Percentiles rank a stretch among this genome's conserved stretches.
Conservation (phyloP, 1,140 invertebrate genomes). For the Eufriesea mexicana region DNA sequence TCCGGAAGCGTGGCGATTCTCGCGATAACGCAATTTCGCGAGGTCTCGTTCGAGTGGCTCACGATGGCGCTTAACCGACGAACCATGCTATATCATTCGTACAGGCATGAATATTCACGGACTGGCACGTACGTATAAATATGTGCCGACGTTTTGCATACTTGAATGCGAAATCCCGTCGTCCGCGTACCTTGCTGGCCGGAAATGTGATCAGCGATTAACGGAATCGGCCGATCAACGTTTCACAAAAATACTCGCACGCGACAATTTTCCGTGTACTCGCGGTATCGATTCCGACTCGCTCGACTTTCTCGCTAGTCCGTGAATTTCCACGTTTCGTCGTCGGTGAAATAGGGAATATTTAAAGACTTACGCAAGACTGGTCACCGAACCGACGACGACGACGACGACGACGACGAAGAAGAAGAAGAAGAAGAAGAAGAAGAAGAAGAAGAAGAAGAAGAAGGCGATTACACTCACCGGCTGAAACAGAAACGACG, state of each 20-base stretch:
- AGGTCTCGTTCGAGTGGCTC: slow-evolving; percentile 9
- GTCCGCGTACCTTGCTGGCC: neutral
- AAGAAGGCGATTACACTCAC: no score
- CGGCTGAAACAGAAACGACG: slow-evolving; percentile 75
- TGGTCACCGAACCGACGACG: neutral
- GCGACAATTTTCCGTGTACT: neutral
- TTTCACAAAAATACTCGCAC: slow-evolving; percentile 12
- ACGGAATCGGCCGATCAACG: slow-evolving; percentile 13
- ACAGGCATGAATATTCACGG: slow-evolving; percentile 59
- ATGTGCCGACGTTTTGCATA: slow-evolving; percentile 23
- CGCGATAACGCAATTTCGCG: slow-evolving; percentile 41
- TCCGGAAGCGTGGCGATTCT: slow-evolving; percentile 34
- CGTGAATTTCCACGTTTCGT: no score
- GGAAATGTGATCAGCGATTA: slow-evolving; percentile 19
- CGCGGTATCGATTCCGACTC: no score
- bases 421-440: no score
- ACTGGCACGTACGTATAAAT: slow-evolving; percentile 29
- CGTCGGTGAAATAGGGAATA: neutral
- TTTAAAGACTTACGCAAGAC: slow-evolving; percentile 10
- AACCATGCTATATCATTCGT: slow-evolving; percentile 48
- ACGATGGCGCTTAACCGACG: slow-evolving; percentile 37
- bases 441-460: no score
- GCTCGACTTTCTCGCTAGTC: neutral
- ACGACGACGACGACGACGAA: no score
- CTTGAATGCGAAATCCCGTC: neutral